Percentiles rank a stretch among this genome's conserved stretches.
Conservation (phyloP, 1,140 invertebrate species). For the Macrocentrus cingulum region DNA sequence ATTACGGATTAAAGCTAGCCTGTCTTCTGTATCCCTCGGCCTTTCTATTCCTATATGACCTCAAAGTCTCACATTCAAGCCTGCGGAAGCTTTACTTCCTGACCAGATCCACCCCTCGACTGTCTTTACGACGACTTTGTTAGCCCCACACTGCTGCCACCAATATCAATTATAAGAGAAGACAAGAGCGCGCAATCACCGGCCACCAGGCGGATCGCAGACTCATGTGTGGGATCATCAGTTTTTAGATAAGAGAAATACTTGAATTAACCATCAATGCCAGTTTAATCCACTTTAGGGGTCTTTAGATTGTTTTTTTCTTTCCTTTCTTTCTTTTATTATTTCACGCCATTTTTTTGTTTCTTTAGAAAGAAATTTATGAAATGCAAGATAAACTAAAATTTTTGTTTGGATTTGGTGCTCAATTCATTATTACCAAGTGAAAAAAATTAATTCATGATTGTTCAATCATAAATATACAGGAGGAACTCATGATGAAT, state of each 20-base stretch:
- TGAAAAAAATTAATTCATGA: too few relatives aligned
- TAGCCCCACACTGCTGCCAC: constrained; percentile 27
- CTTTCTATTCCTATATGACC: constrained; percentile 12
- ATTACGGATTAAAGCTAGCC: constrained; percentile 52
- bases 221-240: constrained; percentile 41
- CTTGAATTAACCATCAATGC: constrained; percentile 3
- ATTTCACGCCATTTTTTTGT: not conserved
- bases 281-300: not conserved
- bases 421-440: too few relatives aligned
- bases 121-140: constrained; percentile 23
- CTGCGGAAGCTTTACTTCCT: constrained; percentile 26
- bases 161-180: constrained; percentile 62
- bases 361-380: too few relatives aligned
- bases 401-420: too few relatives aligned
- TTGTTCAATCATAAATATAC: too few relatives aligned
- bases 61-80: not conserved
- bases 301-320: too few relatives aligned
- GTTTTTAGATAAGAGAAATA: constrained; percentile 54
- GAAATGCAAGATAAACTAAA: too few relatives aligned
- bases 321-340: not conserved
- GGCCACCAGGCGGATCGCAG: constrained; percentile 55
- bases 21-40: constrained; percentile 23
- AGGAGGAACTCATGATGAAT: too few relatives aligned
- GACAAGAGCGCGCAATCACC: constrained; percentile 56
- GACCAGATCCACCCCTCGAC: constrained; percentile 20